Evolutionary conservation across 1,140 invertebrate species (phyloP), one percentile per base, ranked within the genome.

Genomic region (Drosophila yakuba): DNA sequence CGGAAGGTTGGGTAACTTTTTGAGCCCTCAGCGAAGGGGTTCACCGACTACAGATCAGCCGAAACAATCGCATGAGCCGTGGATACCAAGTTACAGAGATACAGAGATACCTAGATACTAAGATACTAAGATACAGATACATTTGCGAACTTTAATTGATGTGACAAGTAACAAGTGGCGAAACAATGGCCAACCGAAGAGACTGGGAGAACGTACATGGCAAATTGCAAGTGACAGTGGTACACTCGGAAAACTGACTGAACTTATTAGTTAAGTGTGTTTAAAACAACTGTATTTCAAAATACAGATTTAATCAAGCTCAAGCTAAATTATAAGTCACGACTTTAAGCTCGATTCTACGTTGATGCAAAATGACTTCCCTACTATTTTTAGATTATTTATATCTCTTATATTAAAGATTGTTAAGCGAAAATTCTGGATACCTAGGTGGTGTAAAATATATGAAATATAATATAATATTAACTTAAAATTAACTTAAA

Each of bases 61-160:
- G 38, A 79, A 80, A 72, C 80, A 80, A 76, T 72, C 56, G 71
- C 39, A 59, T 56, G 51, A 74, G 56, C 62, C 69, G 47, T 73
- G 52, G 25, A 64, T 35, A 17, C 28, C 35, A 23, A 52, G 39
- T 20, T 44, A 36, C 28, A 35, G 28, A 52, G 39, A 25, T 44
- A 36, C 44, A 11, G 14, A n/a, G n/a, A 66, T 36, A 47, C 28
- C 20, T 20, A 52, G 44, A 25, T 44, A 36, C 44, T 14, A 14
- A n/a, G n/a, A 66, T 36, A 47, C 28, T 32, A 8, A 44, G 15
- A 32, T 56, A 61, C 36, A 61, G 35, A 63, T 52, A 39, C 58
- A 52, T 41, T 44, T 39, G 50, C 54, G 2, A 45, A 20, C 45
- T 41, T 74, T 80, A 84, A 84, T 84, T 80, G 77, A 84, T 84